Evolutionary conservation across 2,113 vertebrate species (phyloP), one percentile per base, ranked within the genome.

Genomic region (Sciurus niger): DNA sequence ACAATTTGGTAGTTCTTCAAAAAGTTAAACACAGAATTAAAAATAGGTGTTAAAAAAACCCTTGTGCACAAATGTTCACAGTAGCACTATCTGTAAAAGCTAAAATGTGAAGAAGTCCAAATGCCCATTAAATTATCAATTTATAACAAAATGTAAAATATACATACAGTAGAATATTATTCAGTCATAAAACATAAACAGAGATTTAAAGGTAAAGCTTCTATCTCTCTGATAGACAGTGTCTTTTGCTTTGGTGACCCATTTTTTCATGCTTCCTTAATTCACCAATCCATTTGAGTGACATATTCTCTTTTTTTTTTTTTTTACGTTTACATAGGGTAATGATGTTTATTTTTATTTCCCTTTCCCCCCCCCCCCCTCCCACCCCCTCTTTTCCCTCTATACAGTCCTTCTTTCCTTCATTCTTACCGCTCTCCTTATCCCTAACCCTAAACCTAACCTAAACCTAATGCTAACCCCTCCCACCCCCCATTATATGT

Each of bases 81-180:
- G 78, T 17, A 87, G 46, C 46, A 92, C n/a, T 76, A 70, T 70
- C 70, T n/a, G 65, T 7, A 70, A 77, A 8, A 60, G 55, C 17
- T 88, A 82, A 82, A 92, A 95, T 25, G 32, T 74, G 6, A 46
- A 87, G 82, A 22, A 79, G 58, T 82, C 16, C 46, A 68, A 74
- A 79, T 40, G 46, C 18, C 51, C 6, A 67, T n/a, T 17, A 76
- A 74, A 25, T 70, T 48, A 63, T 82, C 51, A 78, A 73, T n/a
- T 43, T 73, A 65, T 34, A 86, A 80, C 10, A 79, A 77, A 90
- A 37, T 73, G 12, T 25, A 25, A 80, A 72, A 79, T 63, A 86
- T 53, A 17, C 60, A 74, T 24, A 74, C 25, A 67, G 43, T n/a
- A 55, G 14, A 86, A 43, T 68, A 93, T 2, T 46, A 46, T 86